phyloP scores from a whole-genome alignment of 2,888 invertebrate species.

The Gryllus longicercus region DNA sequence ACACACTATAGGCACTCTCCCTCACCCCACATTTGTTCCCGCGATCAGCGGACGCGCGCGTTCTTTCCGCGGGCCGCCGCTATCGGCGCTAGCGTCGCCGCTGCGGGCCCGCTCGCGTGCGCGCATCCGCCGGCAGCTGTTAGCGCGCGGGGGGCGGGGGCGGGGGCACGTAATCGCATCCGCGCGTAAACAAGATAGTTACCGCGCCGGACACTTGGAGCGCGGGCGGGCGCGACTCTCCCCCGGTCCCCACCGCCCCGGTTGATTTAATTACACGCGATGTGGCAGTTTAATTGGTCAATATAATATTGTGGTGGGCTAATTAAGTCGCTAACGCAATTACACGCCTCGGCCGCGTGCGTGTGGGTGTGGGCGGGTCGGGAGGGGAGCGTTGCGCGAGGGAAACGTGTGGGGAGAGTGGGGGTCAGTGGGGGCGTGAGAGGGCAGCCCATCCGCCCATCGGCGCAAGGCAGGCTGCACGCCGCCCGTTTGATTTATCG shows the following conservation, averaged over 20 bases:
- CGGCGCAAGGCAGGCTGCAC: too few species aligned
- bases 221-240: background rate
- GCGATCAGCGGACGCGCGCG: too few species aligned
- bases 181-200: background rate
- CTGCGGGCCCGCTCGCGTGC: too few species aligned
- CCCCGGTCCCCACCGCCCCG: background rate
- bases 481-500: background rate
- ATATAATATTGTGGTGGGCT: conserved; percentile 8
- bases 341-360: background rate
- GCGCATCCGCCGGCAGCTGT: too few species aligned
- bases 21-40: too few species aligned
- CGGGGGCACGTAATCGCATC: background rate
- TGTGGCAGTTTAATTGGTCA: conserved; percentile 17
- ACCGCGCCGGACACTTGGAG: background rate
- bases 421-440: background rate
- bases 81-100: too few species aligned
- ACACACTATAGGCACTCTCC: too few species aligned
- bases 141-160: too few species aligned
- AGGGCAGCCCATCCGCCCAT: too few species aligned
- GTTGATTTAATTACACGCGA: conserved; percentile 8
- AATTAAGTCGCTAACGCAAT: conserved; percentile 2
- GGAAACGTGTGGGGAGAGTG: background rate
- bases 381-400: background rate
- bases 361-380: background rate
- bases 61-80: too few species aligned